Conservation (phyloP, 2,888 invertebrate genomes). For the Arrhopalites spinosus region DNA sequence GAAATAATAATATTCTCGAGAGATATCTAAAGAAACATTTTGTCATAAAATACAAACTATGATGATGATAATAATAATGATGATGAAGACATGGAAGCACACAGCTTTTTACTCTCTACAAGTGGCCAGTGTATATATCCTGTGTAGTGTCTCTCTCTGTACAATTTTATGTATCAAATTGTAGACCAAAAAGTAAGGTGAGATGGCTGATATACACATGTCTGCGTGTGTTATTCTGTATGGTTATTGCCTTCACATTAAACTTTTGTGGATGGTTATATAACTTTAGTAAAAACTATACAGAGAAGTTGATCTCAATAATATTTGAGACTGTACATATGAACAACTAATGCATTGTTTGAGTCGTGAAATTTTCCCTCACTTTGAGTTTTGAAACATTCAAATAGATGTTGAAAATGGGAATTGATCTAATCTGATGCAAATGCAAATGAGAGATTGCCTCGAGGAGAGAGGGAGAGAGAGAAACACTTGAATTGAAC, state of each 20-base stretch:
- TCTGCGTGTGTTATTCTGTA: background rate
- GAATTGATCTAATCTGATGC: slow-evolving; percentile 33
- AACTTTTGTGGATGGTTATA: background rate
- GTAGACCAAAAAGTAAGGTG: background rate
- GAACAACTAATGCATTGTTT: background rate
- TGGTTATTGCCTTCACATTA: background rate
- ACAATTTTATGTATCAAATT: no score
- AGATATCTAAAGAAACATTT: slow-evolving; percentile 4
- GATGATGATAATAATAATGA: no score
- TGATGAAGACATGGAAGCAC: no score
- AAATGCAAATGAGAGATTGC: slow-evolving; percentile 22
- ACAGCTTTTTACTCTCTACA: background rate
- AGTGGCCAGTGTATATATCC: no score
- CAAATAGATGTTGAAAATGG: slow-evolving; percentile 22
- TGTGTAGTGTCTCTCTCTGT: no score
- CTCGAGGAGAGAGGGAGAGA: no score
- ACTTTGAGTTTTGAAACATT: background rate
- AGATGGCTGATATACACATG: background rate
- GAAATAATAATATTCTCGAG: slow-evolving; percentile 2
- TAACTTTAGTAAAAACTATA: no score
- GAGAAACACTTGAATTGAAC: slow-evolving; percentile 16
- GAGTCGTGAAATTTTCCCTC: background rate
- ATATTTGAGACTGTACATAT: background rate
- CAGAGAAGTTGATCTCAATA: background rate
- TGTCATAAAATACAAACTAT: background rate